Percentiles rank a stretch among this genome's conserved stretches.
Evolutionary conservation across 2,888 invertebrate species (phyloP).

Genomic region (Eupithecia tripunctaria): DNA sequence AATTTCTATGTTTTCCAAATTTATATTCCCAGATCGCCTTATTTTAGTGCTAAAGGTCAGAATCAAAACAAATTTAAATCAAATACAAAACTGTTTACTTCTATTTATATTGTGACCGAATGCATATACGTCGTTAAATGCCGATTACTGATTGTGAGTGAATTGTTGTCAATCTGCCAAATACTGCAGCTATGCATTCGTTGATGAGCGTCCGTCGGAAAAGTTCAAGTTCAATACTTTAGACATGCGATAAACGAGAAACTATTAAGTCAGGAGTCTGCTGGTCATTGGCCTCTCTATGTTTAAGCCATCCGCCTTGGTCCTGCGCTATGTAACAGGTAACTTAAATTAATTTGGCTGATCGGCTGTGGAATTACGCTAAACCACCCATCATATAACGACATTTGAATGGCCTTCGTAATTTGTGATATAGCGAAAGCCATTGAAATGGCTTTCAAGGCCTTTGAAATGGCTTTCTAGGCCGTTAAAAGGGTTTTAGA

Average conservation of each 20-base stretch:
- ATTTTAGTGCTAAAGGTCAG: background rate
- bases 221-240: background rate
- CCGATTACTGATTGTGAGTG: background rate
- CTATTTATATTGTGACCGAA: background rate
- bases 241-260: background rate
- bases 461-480: too few species aligned
- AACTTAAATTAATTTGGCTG: too few species aligned
- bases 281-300: background rate
- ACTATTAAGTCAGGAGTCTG: background rate
- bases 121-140: background rate
- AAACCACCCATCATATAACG: too few species aligned
- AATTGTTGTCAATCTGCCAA: constrained; percentile 12
- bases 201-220: background rate
- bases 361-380: too few species aligned
- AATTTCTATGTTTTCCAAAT: background rate
- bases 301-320: background rate
- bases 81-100: background rate
- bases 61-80: background rate
- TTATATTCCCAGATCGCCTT: background rate
- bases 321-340: background rate
- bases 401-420: too few species aligned
- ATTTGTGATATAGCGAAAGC: too few species aligned
- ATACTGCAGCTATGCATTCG: background rate
- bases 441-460: too few species aligned
- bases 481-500: too few species aligned